Conservation (phyloP, 2,113 vertebrate genomes). For the Corythornis cristatus region DNA sequence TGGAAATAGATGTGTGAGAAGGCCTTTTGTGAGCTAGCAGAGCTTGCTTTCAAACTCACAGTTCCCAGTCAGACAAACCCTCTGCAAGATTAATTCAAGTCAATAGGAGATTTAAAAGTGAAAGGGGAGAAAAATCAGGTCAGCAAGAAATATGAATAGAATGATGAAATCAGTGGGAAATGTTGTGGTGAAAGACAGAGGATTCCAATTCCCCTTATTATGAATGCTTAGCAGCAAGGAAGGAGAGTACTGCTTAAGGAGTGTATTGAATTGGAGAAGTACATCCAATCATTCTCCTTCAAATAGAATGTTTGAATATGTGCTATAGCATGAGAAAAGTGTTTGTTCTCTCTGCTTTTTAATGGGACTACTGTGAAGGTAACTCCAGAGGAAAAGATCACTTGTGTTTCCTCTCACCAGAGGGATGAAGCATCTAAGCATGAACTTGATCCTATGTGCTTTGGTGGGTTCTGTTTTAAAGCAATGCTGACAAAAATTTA, state of each 20-base stretch:
- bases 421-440: not conserved
- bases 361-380: not conserved
- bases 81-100: slow-evolving; percentile 55
- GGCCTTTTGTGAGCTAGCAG: not conserved
- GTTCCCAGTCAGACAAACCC: not conserved
- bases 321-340: not conserved
- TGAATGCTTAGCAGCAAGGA: slow-evolving; percentile 17
- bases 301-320: not conserved
- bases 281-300: not conserved
- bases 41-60: slow-evolving; percentile 10
- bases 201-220: slow-evolving; percentile 43
- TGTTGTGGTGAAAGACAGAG: slow-evolving; percentile 48
- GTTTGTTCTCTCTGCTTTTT: not conserved
- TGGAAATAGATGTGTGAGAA: not conserved
- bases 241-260: not conserved
- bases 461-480: slow-evolving; percentile 3
- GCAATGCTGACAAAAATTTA: not conserved
- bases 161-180: slow-evolving; percentile 50
- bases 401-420: not conserved
- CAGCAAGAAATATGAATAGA: slow-evolving; percentile 65
- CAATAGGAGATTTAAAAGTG: slow-evolving; percentile 57
- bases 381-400: not conserved
- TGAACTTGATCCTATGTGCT: not conserved
- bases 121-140: slow-evolving; percentile 55
- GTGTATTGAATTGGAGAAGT: not conserved